These are phyloP conservation scores for Zygothrica quintamaculata DNA, from an alignment of 2,888 invertebrate species.

Conservation along the genomic window DNA sequence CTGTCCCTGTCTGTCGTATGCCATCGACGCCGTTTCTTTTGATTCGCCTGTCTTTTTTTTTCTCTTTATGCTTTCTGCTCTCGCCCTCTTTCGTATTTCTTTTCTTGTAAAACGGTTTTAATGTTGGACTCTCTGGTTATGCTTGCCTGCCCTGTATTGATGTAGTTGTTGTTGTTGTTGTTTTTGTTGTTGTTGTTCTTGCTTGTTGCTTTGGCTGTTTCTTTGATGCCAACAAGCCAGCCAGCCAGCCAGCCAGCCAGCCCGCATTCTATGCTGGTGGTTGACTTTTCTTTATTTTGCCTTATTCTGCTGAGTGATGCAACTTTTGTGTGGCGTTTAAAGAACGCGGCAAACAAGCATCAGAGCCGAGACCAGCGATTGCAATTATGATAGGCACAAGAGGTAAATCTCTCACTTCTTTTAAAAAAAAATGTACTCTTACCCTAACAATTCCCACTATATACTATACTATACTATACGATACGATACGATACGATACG, in stretches of 20 bases:
- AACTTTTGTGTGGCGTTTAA: slow-evolving; percentile 63
- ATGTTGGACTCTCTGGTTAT: slow-evolving; percentile 49
- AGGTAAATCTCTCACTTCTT: slow-evolving; percentile 26
- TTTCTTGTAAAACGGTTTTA: slow-evolving; percentile 55
- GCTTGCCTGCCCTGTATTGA: slow-evolving; percentile 43
- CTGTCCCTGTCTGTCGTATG: neutral
- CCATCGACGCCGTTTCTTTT: slow-evolving; percentile 29
- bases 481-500: no score
- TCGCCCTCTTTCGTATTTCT: slow-evolving; percentile 28
- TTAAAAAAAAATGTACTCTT: slow-evolving; percentile 1
- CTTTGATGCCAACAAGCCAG: slow-evolving; percentile 9
- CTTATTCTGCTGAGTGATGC: slow-evolving; percentile 73
- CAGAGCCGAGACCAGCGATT: slow-evolving; percentile 38
- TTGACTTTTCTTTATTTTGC: slow-evolving; percentile 79
- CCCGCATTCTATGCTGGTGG: slow-evolving; percentile 83
- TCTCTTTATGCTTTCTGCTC: no score
- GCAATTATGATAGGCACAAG: slow-evolving; percentile 57
- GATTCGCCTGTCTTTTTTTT: slow-evolving; percentile 34
- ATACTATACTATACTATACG: no score
- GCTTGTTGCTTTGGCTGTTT: slow-evolving; percentile 40
- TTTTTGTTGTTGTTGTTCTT: slow-evolving; percentile 30
- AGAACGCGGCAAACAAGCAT: slow-evolving; percentile 26
- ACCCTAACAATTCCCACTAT: slow-evolving; percentile 1
- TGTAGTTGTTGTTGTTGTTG: slow-evolving; percentile 25
- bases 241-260: slow-evolving; percentile 28